Percentiles rank a stretch among this genome's conserved stretches.
These are phyloP conservation scores for Drosophila pectinifera DNA, from an alignment of 1,140 invertebrate species.

Conservation along the genomic window DNA sequence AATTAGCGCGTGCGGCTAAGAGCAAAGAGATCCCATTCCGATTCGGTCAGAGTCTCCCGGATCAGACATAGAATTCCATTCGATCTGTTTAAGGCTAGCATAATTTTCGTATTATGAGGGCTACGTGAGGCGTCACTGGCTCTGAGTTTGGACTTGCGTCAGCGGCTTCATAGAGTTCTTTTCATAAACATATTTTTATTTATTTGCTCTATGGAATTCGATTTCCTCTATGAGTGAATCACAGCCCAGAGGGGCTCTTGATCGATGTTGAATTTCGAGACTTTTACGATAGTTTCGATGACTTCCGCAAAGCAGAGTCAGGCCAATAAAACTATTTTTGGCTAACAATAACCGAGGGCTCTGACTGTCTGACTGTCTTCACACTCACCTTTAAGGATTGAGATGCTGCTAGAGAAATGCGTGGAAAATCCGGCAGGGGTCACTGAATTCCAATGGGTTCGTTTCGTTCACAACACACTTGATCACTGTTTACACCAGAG, in stretches of 20 bases:
- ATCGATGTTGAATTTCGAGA: conserved; percentile 37
- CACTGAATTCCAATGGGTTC: conserved; percentile 30
- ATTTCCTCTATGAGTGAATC: conserved; percentile 67
- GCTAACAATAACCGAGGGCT: not conserved
- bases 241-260: conserved; percentile 15
- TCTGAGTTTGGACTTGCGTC: conserved; percentile 41
- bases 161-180: conserved; percentile 49
- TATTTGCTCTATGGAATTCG: conserved; percentile 20
- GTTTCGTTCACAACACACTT: conserved; percentile 34
- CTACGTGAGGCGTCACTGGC: conserved; percentile 55
- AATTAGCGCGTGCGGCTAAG: conserved; percentile 49
- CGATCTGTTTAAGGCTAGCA: conserved; percentile 66
- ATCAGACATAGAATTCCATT: conserved; percentile 31
- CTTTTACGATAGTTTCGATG: conserved; percentile 59
- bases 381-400: conserved; percentile 50
- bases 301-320: conserved; percentile 56
- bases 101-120: conserved; percentile 67
- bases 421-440: conserved; percentile 18
- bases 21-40: conserved; percentile 45
- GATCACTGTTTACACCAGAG: conserved; percentile 45
- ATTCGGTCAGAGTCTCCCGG: conserved; percentile 25
- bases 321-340: conserved; percentile 10
- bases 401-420: conserved; percentile 16
- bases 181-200: conserved; percentile 39
- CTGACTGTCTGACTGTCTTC: not conserved